A percentile compares a stretch with the other conserved stretches of the same genome.
Conservation (phyloP, 2,797 vertebrate species). For the Xenops minutus region DNA sequence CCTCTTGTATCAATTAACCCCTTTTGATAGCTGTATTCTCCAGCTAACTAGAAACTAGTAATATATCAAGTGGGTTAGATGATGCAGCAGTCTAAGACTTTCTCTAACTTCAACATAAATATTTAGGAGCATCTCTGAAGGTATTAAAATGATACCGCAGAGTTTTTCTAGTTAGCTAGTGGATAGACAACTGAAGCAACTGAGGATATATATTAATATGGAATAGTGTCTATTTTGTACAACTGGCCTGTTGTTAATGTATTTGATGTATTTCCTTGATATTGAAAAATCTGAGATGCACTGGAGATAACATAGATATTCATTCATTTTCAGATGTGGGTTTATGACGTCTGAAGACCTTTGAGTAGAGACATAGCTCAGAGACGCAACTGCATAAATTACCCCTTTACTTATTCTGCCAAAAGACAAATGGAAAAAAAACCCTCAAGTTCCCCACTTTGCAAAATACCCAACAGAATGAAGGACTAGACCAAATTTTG, state of each 20-base stretch:
- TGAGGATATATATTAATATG: background rate
- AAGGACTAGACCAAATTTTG: background rate
- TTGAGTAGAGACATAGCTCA: background rate
- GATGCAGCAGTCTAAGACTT: background rate
- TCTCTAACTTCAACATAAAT: background rate
- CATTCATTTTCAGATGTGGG: background rate
- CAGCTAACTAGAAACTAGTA: background rate
- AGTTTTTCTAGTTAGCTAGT: background rate
- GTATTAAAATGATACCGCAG: background rate
- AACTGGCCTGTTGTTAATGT: background rate
- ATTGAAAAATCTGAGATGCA: background rate
- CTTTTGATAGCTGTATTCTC: background rate
- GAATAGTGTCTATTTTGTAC: background rate
- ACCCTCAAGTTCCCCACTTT: fast-evolving
- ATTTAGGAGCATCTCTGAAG: background rate
- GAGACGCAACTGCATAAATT: background rate
- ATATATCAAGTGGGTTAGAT: background rate
- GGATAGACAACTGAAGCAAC: background rate
- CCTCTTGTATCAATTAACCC: background rate
- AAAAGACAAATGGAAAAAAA: background rate
- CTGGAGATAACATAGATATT: background rate
- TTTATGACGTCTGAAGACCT: background rate
- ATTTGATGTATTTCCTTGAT: background rate
- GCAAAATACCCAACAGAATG: background rate
- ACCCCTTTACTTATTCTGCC: background rate